Evolutionary conservation across 1,140 invertebrate species (phyloP), one percentile per base, ranked within the genome.

Genomic region (Nasonia vitripennis): DNA sequence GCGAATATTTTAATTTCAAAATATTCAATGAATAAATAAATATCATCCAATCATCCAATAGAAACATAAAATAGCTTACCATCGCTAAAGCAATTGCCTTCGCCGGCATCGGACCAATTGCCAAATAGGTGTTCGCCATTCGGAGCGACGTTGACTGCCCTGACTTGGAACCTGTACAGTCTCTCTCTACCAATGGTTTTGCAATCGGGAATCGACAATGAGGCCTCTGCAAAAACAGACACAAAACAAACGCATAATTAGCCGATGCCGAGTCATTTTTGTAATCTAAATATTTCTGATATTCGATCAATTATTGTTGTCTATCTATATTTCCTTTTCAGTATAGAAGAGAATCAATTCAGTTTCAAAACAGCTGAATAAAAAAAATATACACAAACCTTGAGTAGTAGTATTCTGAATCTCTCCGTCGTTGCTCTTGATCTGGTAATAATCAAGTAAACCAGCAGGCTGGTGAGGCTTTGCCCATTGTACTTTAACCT

Each of bases 381-480:
- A 27, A 37, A 6, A 73, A 75, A 70, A 48, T n/a, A 78, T 62
- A 23, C 82, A 70, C 84, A 87, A 88, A 91, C 91, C 90, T 81
- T 81, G 86, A 84, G 68, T 86, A 14, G 90, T 91, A 20, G 89
- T 91, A 41, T 92, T 93, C 31, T 89, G 87, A 45, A 93, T 90
- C 17, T 91, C 89, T 34, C 87, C 87, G 27, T 91, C 88, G 23
- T 75, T 90, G 23, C 90, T 88, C 27, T 83, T 87, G 78, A 94
- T 89, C 81, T 96, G 93, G 89, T 95, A 96, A 85, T 93, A 93
- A 89, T 95, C 92, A 12, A 95, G 87, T 81, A 92, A 93, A 2
- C 97, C 97, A 87, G 96, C 96, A 1, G 94, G 90, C 84, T 94
- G 87, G 12, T 90, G 48, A 3, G 97, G 97, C 62, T 91, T 90